Evolutionary conservation across 2,797 vertebrate genomes (phyloP), one percentile per base, ranked within the genome.

Genomic region (Novumbra hubbsi): DNA sequence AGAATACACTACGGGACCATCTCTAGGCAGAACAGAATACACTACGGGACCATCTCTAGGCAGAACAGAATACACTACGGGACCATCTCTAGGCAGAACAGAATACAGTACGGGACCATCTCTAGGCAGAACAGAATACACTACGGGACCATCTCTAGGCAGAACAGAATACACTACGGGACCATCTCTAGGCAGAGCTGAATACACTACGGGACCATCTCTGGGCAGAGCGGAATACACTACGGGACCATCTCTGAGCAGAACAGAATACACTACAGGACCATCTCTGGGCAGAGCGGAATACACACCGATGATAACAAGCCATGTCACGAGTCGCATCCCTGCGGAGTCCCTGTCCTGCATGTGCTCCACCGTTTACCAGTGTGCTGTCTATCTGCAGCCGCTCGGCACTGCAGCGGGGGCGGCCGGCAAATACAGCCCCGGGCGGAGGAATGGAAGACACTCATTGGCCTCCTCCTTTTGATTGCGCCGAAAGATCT

Each of bases 371-470:
- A 5, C 14, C 60, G 30, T 63, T 63, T 27, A 63, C 14, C 14
- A 16, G 27, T 5, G 8, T 5, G 8, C 63, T 65, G 63, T 16
- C 63, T 65, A 8, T 38, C 32, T 67, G 30, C 65, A 14, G 65
- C 19, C 19, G 16, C 66, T 77, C 71, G 70, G 78, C 70, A 57
- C 73, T 68, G 24, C 71, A 49, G 74, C 66, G 72, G 78, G 81
- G 80, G 83, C 75, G 78, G 81, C 75, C 55, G 69, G 74, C 52
- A 83, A 82, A 85, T 81, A 84, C 48, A 7, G 68, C 62, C 60
- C 72, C 79, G 75, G 75, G 73, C 50, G n/a, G 74, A 78, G 76
- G 73, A 50, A 27, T 17, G 7, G 16, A 0, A 6, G 34, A 38
- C n/a, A 73, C 78, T 7, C 76, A 65, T 63, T 55, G 64, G 55